Evolutionary conservation across 2,113 vertebrate genomes (phyloP).

Genomic region (Hemiprocne comata): DNA sequence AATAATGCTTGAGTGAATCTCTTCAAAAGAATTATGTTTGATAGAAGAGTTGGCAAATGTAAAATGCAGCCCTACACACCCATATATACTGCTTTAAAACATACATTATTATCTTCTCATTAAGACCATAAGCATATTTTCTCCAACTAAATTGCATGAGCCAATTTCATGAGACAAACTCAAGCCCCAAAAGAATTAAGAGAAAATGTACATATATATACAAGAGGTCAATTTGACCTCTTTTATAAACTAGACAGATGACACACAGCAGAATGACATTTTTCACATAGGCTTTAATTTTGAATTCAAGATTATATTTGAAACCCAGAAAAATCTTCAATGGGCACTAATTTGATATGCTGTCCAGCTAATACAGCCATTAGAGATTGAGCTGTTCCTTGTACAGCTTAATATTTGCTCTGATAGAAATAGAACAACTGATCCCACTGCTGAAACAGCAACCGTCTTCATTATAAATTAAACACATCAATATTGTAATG

Average conservation of each 20-base stretch:
- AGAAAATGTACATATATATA: neutral
- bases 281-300: neutral
- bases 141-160: neutral
- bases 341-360: neutral
- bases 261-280: neutral
- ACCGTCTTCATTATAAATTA: slow-evolving; percentile 42
- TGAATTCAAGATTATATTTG: neutral
- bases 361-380: neutral
- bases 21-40: neutral
- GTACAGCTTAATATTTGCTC: neutral
- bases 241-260: neutral
- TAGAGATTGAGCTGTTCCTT: neutral
- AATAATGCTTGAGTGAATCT: neutral
- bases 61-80: neutral
- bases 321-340: slow-evolving; percentile 3
- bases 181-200: neutral
- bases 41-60: neutral
- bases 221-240: neutral
- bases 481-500: neutral
- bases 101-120: neutral
- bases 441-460: slow-evolving; percentile 26
- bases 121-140: neutral
- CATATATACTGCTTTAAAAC: neutral
- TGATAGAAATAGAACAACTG: slow-evolving; percentile 34
- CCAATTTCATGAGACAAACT: neutral